A percentile compares a stretch with the other conserved stretches of the same genome.
Conservation (phyloP, 2,113 vertebrate species). For the Perca fluviatilis region DNA sequence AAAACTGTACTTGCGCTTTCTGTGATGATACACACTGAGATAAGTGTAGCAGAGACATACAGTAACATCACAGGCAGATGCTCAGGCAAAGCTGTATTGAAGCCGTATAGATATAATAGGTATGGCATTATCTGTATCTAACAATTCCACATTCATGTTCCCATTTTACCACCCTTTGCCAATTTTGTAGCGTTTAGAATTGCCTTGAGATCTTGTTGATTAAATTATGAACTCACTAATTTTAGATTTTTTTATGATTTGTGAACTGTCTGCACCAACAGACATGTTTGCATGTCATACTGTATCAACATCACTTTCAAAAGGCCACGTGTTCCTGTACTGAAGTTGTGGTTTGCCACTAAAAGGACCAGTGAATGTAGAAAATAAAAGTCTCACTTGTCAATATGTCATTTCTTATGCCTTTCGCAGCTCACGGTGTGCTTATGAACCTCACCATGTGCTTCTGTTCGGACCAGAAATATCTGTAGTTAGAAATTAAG, state of each 20-base stretch:
- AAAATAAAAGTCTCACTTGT: constrained; percentile 40
- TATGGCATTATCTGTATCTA: not conserved
- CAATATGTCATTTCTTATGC: not conserved
- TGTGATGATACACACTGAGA: not conserved
- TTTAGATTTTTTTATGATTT: constrained; percentile 21
- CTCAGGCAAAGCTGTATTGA: not conserved
- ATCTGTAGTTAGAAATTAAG: not conserved
- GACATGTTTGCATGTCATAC: constrained; percentile 13
- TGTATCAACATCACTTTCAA: not conserved
- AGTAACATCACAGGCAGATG: not conserved
- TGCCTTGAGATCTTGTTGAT: not conserved
- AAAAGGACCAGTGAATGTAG: constrained; percentile 49
- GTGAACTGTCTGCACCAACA: not conserved
- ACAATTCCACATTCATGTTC: not conserved
- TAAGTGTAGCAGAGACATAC: not conserved
- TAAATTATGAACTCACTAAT: not conserved
- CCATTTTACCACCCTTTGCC: not conserved
- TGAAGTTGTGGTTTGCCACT: constrained; percentile 34
- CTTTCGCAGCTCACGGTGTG: not conserved
- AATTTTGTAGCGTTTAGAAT: constrained; percentile 4
- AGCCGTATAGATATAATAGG: constrained; percentile 15
- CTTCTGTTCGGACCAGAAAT: not conserved
- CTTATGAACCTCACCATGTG: not conserved
- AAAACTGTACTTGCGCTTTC: constrained; percentile 10
- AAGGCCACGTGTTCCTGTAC: constrained; percentile 27